phyloP scores from a whole-genome alignment of 2,113 vertebrate species.

The Thunnus thynnus region DNA sequence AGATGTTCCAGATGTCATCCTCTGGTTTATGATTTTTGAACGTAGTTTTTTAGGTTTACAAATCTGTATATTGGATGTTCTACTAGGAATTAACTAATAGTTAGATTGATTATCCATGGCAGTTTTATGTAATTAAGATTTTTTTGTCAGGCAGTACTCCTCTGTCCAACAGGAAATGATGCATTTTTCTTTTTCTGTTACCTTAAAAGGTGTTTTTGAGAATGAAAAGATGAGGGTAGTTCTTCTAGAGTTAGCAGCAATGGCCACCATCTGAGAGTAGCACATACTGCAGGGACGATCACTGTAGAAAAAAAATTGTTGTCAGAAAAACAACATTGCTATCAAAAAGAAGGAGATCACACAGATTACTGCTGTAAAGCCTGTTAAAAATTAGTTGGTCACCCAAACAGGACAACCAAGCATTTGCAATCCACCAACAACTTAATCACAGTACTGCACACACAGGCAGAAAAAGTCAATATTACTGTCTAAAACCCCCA shows the following conservation, averaged over 20 bases:
- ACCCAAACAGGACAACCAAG: neutral
- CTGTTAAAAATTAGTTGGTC: neutral
- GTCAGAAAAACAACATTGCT: neutral
- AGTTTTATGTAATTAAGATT: neutral
- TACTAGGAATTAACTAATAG: neutral
- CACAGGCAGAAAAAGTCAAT: neutral
- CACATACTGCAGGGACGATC: neutral
- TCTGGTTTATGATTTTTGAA: neutral
- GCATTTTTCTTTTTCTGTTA: neutral
- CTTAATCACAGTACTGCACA: conserved; percentile 7
- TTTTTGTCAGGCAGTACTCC: neutral
- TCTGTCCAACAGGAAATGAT: neutral
- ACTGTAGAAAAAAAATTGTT: neutral
- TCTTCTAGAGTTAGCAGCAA: no score
- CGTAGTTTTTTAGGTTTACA: neutral
- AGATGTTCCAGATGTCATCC: neutral
- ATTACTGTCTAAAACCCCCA: neutral
- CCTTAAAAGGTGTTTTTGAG: neutral
- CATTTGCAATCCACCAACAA: neutral
- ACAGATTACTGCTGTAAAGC: neutral
- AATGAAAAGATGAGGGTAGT: neutral
- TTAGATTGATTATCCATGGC: neutral
- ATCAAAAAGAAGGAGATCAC: neutral
- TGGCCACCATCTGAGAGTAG: no score
- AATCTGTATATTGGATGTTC: neutral